Evolutionary conservation across 2,797 vertebrate species (phyloP), one percentile per base, ranked within the genome.

Genomic region (Gymnopithys bicolor): DNA sequence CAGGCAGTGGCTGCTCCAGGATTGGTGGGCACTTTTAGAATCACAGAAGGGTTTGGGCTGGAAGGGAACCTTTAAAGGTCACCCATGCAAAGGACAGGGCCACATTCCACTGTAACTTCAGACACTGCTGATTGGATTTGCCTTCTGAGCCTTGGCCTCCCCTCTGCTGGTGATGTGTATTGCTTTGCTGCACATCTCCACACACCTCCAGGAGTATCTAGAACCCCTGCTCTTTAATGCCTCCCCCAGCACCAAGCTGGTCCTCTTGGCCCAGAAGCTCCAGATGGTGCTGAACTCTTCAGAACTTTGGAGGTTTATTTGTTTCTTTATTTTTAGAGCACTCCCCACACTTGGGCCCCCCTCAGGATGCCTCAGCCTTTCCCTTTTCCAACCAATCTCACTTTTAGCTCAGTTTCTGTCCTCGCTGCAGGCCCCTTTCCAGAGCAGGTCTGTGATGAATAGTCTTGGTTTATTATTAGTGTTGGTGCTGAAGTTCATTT

Each of bases 291-390:
- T 86, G 87, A 95, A 93, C 90, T 55, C 79, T 97, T 71, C 81
- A 69, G 90, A 75, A 66, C 84, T 73, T 68, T 68, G 41, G 46
- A 59, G 91, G 59, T 71, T 94, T 83, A 14, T 86, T 89, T 96
- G 58, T 95, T 93, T 95, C 74, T 87, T 95, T 97, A 93, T 91
- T 96, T 97, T 95, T 95, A 95, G 94, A 41, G 56, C 81, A 74
- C 69, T 91, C 76, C 52, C 55, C 89, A 78, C 52, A 82, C 71
- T 71, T 82, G 35, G 59, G 51, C 88, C 41, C 79, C 89, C 55
- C 71, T 85, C 75, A 70, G 53, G 56, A 52, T 81, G 37, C 71
- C 82, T 84, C 41, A 63, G 71, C 69, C 51, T 94, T 94, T 92
- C 75, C 76, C 68, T 77, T 90, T 85, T 77, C 43, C 63, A 35